These are phyloP conservation scores for Paratilapia polleni DNA, from an alignment of 2,113 vertebrate species.

Conservation along the genomic window DNA sequence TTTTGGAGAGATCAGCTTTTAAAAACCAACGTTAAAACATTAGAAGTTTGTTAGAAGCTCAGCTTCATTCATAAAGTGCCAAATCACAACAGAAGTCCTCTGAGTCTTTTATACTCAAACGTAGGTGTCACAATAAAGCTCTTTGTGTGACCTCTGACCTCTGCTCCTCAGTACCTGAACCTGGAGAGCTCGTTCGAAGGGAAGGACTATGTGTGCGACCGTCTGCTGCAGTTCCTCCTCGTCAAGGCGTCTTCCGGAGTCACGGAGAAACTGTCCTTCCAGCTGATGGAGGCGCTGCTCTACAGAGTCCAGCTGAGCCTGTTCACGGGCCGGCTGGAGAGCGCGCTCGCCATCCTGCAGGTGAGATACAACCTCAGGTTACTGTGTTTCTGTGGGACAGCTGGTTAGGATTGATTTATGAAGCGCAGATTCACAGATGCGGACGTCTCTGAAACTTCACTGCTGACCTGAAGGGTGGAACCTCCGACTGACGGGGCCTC, in stretches of 20 bases:
- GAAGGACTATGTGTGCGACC: constrained; percentile 91
- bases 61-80: neutral
- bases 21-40: no score
- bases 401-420: no score
- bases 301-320: constrained; percentile 90
- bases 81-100: no score
- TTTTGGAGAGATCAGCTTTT: no score
- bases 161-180: constrained; percentile 84
- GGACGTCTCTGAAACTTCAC: no score
- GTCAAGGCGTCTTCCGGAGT: constrained; percentile 48
- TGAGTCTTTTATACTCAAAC: no score
- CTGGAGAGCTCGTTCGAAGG: constrained; percentile 93
- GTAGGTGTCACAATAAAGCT: neutral
- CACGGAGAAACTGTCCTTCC: constrained; percentile 86
- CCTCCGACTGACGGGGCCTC: no score
- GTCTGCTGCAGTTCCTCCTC: constrained; percentile 87
- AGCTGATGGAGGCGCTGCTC: constrained; percentile 90
- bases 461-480: no score
- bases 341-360: constrained; percentile 88
- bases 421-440: no score
- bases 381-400: no score
- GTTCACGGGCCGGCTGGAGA: constrained; percentile 88
- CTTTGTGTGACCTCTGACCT: neutral
- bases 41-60: no score
- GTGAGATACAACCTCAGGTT: constrained; percentile 65